A percentile compares a stretch with the other conserved stretches of the same genome.
Evolutionary conservation across 2,888 invertebrate species (phyloP).

Genomic region (Scelioninae gen. 1): DNA sequence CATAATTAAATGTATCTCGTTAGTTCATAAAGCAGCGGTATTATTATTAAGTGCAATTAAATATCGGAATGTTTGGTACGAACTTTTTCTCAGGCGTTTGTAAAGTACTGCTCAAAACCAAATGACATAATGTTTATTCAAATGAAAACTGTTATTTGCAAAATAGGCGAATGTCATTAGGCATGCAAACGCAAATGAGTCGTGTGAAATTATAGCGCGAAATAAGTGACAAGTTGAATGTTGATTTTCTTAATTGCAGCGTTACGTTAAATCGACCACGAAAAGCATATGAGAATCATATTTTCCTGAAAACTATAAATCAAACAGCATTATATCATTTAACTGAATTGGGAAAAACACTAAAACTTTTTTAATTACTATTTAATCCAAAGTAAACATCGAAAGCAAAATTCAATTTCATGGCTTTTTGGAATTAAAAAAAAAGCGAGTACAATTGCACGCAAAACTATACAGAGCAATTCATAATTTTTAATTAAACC

Average conservation of each 20-base stretch:
- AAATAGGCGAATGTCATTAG: conserved; percentile 27
- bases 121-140: conserved; percentile 38
- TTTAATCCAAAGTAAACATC: neutral
- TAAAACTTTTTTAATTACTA: no score
- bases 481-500: conserved; percentile 21
- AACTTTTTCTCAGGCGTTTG: conserved; percentile 9
- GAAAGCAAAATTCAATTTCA: conserved; percentile 29
- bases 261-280: conserved; percentile 1
- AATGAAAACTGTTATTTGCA: conserved; percentile 23
- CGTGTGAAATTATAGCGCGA: conserved; percentile 5
- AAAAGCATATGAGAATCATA: neutral
- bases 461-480: neutral
- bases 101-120: conserved; percentile 19
- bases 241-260: conserved; percentile 32
- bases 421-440: no score
- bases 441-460: conserved; percentile 2
- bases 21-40: conserved; percentile 14
- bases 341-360: neutral
- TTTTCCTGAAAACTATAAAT: neutral
- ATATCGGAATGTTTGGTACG: conserved; percentile 23
- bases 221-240: conserved; percentile 12
- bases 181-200: conserved; percentile 19
- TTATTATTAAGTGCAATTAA: conserved; percentile 44
- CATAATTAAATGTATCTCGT: conserved; percentile 28
- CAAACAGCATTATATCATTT: no score